Percentiles rank a stretch among this genome's conserved stretches.
These are phyloP conservation scores for Patagioenas fasciata DNA, from an alignment of 2,113 vertebrate genomes.

Conservation along the genomic window DNA sequence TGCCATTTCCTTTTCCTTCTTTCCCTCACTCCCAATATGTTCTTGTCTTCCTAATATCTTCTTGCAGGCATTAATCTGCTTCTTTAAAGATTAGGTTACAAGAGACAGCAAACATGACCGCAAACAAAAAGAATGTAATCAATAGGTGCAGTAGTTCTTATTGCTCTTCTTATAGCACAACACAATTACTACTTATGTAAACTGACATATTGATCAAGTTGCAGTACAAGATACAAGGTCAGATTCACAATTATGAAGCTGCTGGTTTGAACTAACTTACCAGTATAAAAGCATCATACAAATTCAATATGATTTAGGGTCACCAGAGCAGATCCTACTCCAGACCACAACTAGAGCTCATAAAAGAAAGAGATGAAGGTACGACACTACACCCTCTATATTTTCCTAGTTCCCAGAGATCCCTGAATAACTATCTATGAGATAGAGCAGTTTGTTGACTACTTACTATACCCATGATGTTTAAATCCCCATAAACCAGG, in stretches of 20 bases:
- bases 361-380: background rate
- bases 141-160: background rate
- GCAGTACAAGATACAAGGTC: background rate
- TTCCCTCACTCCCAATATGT: background rate
- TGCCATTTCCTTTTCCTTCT: background rate
- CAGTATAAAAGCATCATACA: background rate
- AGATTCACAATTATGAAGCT: background rate
- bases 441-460: background rate
- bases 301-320: background rate
- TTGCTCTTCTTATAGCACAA: background rate
- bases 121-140: background rate
- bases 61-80: background rate
- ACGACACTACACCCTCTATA: background rate
- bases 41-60: background rate
- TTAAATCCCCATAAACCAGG: conserved; percentile 61
- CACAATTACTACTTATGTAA: background rate
- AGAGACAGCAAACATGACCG: background rate
- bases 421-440: background rate
- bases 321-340: background rate
- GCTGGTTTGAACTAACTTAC: background rate
- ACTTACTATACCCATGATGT: conserved; percentile 23
- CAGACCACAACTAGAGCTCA: background rate
- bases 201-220: background rate
- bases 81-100: conserved; percentile 24
- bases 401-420: background rate